Evolutionary conservation across 2,888 invertebrate species (phyloP).

Genomic region (Linnaemya vulpina): DNA sequence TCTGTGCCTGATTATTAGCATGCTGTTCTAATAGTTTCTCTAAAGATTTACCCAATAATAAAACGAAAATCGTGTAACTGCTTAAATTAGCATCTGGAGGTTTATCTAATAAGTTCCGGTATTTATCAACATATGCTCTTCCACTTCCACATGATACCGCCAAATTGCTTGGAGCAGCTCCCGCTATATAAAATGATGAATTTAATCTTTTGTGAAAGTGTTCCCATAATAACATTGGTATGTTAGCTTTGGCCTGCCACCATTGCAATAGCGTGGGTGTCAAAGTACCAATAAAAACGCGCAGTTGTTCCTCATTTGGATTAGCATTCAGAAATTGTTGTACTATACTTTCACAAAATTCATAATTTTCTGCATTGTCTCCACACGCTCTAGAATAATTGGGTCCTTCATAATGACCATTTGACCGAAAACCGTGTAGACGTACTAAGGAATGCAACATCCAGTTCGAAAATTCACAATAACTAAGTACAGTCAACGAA

Average conservation of each 20-base stretch:
- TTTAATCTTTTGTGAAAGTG: constrained; percentile 85
- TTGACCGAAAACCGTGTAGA: constrained; percentile 80
- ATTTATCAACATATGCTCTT: constrained; percentile 81
- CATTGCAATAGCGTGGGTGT: constrained; percentile 82
- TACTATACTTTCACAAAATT: constrained; percentile 83
- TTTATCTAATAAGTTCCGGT: constrained; percentile 80
- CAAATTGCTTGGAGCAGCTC: constrained; percentile 83
- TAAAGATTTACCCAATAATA: constrained; percentile 83
- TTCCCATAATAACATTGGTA: constrained; percentile 85
- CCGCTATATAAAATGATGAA: constrained; percentile 84
- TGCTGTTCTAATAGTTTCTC: constrained; percentile 73
- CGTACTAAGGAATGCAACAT: constrained; percentile 83
- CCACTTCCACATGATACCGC: constrained; percentile 79
- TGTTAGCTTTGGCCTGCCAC: constrained; percentile 84
- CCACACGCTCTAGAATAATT: constrained; percentile 64
- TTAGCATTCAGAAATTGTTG: constrained; percentile 83
- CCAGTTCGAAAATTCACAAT: constrained; percentile 83
- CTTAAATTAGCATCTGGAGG: constrained; percentile 81
- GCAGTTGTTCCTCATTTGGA: constrained; percentile 83
- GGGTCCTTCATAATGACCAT: constrained; percentile 77
- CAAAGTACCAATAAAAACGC: constrained; percentile 83
- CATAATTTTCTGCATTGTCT: constrained; percentile 81
- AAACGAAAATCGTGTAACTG: constrained; percentile 84
- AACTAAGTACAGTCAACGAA: constrained; percentile 72
- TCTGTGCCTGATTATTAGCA: constrained; percentile 78